Evolutionary conservation across 2,797 vertebrate genomes (phyloP), one percentile per base, ranked within the genome.

Genomic region (Mus minutoides): DNA sequence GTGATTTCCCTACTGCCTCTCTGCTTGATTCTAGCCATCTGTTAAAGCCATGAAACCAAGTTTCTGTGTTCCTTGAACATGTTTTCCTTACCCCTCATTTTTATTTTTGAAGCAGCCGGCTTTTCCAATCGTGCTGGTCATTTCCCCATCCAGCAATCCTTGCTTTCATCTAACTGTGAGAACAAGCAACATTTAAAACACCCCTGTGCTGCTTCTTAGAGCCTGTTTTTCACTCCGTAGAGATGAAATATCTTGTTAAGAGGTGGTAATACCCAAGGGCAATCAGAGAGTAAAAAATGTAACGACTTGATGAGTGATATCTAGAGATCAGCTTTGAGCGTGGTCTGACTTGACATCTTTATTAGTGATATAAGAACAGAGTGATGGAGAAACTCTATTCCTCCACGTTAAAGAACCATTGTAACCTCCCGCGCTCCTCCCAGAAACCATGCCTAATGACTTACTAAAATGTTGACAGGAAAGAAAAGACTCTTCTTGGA

Each of bases 331-430:
- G 86, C 3, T 37, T 97, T 96, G 96, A 98, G 92, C 19, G 1
- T 90, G n/a, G 64, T 96, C 97, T 96, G 94, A 97, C 96, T 98
- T 98, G 97, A 97, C 97, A 91, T 98, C 98, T 96, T 97, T 97
- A 97, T 98, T 98, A 98, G 97, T 95, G 91, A 89, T 64, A 75
- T n/a, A 78, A 77, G 71, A 88, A 90, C n/a, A 92, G 83, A 94
- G 90, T 5, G 2, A 76, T 75, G 49, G 77, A 86, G 60, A 94
- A 76, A 87, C 94, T 73, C 21, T 4, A 1, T 60, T 67, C 80
- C 21, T 67, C 6, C 54, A 56, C 24, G 60, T 34, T 76, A 85
- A 40, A 82, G 93, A 82, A 22, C 49, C 21, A 34, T 46, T 19
- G 37, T 26, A 37, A 7, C 8, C 60, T 56, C 40, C 8, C 6